These are phyloP conservation scores for Schmidtea mediterranea DNA, from an alignment of 1,140 invertebrate species.

Conservation along the genomic window DNA sequence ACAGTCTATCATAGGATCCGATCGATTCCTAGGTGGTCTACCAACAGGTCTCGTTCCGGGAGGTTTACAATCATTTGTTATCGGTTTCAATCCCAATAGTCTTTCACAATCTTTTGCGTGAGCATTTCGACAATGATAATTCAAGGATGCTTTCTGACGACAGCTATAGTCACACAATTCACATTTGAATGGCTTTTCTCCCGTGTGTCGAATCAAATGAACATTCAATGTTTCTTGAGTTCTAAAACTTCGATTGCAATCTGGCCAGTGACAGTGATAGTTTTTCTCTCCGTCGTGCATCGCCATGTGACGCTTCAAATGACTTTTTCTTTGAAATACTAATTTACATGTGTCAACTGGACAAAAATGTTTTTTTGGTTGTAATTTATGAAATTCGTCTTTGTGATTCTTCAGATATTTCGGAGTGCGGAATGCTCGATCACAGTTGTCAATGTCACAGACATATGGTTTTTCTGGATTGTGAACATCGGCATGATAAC, in stretches of 20 bases:
- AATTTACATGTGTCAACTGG: background rate
- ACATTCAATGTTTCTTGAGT: conserved; percentile 36
- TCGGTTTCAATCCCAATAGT: too few species aligned
- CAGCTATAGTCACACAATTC: conserved; percentile 28
- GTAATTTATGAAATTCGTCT: conserved; percentile 6
- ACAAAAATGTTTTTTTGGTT: conserved; percentile 4
- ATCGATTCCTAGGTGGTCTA: too few species aligned
- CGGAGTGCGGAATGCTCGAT: conserved; percentile 4
- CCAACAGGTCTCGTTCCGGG: too few species aligned
- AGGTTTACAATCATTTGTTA: too few species aligned
- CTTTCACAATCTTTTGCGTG: too few species aligned
- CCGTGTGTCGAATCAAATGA: conserved; percentile 48
- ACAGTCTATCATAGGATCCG: too few species aligned
- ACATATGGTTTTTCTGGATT: conserved; percentile 5
- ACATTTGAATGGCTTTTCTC: conserved; percentile 52
- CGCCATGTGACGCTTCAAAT: conserved; percentile 4
- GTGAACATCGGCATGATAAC: conserved; percentile 4
- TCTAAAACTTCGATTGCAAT: conserved; percentile 18
- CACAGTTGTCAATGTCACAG: background rate
- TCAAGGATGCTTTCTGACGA: conserved; percentile 16
- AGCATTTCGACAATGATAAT: conserved; percentile 11
- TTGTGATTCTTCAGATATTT: conserved; percentile 6
- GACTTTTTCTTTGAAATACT: conserved; percentile 2
- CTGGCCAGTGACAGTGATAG: conserved; percentile 16
- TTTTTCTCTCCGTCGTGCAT: conserved; percentile 9